Base-by-base conservation (phyloP, 2,113 vertebrate genomes). In the Nothocercus julius region DNA sequence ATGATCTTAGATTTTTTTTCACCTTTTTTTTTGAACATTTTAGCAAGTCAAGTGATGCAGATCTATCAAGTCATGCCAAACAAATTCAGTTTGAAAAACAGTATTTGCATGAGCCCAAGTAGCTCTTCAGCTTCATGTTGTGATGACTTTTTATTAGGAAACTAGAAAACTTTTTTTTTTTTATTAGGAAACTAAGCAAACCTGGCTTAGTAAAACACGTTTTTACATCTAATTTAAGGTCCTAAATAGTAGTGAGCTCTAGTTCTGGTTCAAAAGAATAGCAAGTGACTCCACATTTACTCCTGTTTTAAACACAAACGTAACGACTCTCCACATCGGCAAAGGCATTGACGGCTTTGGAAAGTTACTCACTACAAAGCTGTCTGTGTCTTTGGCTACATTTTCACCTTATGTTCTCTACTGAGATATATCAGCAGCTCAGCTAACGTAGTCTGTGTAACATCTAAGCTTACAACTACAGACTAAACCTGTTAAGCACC, bases 401-500 rank as follows among this genome's bases (percentile, higher is more conserved):
- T 38, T 74, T 66, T 66, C 32, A 62, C 32, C 24, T 2, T 22
- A 17, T 4, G 15, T 6, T 62, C 42, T 18, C 9, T 47, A 6
- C 1, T 32, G 30, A 34, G 58, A 19, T 36, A 30, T 32, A 62
- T 3, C 40, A 58, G 40, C 7, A 21, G 21, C 14, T 8, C 53
- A 20, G 28, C 5, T 64, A 27, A 21, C 6, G 2, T 78, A 90
- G 24, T 14, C 11, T 7, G 64, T 5, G 0, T 27, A 22, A 9
- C 1, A 7, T 7, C 9, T 28, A 16, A 27, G 13, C 15, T 45
- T 28, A 53, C 45, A 61, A 20, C 20, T 67, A 66, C 4, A 0
- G 4, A 3, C 51, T 72, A 17, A 51, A 92, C 11, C 5, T 10
- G 6, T 8, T 77, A 0, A 0, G 32, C 42, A 14, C 0, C 17